phyloP scores from a whole-genome alignment of 2,113 vertebrate genomes.

The Tragelaphus buxtoni region DNA sequence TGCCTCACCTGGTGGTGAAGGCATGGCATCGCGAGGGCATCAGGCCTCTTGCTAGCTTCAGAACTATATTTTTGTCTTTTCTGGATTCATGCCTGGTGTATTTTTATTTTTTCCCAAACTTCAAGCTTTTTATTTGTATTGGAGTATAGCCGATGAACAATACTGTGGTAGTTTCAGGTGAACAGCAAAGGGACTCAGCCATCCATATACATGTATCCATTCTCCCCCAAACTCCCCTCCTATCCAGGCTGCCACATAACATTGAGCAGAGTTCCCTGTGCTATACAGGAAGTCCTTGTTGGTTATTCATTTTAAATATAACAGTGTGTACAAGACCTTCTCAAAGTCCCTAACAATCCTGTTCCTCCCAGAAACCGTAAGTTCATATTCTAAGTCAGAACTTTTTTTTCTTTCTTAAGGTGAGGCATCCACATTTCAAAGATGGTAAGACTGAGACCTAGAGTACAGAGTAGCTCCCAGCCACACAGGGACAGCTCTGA shows the following conservation, averaged over 20 bases:
- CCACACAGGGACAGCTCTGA: background rate
- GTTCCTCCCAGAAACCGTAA: background rate
- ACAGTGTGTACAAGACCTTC: background rate
- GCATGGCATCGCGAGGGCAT: fast-evolving
- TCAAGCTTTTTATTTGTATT: background rate
- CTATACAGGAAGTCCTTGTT: background rate
- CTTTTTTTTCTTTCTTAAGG: background rate
- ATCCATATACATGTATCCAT: background rate
- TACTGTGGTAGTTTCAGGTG: background rate
- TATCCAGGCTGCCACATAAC: background rate
- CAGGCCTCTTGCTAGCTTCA: background rate
- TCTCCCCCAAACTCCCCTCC: background rate
- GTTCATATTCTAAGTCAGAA: background rate
- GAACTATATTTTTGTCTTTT: background rate
- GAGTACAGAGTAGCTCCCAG: background rate
- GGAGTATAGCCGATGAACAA: background rate
- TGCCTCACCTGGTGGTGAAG: fast-evolving
- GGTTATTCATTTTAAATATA: background rate
- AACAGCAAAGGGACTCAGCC: background rate
- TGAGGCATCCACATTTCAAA: background rate
- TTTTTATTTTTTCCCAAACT: background rate
- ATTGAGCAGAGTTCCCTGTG: background rate
- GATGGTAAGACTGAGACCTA: background rate
- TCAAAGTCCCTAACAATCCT: background rate
- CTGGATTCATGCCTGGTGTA: background rate